These are phyloP conservation scores for Rhinopomastus cyanomelas DNA, from an alignment of 2,113 vertebrate genomes.

Conservation along the genomic window DNA sequence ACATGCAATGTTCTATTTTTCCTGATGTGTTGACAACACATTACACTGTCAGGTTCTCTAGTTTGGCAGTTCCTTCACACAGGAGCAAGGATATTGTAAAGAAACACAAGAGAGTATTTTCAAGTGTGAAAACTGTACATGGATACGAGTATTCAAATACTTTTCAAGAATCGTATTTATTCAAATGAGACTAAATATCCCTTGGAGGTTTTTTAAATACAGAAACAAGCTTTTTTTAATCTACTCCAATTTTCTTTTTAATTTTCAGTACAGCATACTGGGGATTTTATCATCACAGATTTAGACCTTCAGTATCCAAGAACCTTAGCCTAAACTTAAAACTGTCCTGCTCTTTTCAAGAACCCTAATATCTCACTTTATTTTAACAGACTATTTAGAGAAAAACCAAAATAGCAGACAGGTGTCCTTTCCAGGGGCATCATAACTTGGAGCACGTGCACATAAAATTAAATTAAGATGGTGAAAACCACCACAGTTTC, in stretches of 20 bases:
- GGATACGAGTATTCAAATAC: neutral
- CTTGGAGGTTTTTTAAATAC: neutral
- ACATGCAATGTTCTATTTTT: conserved; percentile 35
- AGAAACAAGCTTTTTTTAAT: neutral
- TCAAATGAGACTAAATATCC: neutral
- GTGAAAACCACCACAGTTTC: neutral
- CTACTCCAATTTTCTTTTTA: neutral
- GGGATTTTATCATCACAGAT: neutral
- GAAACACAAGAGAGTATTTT: neutral
- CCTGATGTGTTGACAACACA: conserved; percentile 32
- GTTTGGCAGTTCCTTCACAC: conserved; percentile 10
- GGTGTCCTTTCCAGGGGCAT: neutral
- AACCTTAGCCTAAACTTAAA: neutral
- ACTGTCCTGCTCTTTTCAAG: neutral
- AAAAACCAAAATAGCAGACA: neutral
- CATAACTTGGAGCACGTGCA: neutral
- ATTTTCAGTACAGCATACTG: neutral
- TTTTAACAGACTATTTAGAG: neutral
- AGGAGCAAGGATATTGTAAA: neutral
- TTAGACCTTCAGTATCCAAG: neutral
- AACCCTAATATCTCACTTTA: neutral
- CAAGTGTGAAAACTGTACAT: neutral
- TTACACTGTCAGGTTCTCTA: conserved; percentile 12
- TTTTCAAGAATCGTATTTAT: neutral
- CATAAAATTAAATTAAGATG: neutral